Evolutionary conservation across 2,113 vertebrate species (phyloP).

Genomic region (Tichodroma muraria): DNA sequence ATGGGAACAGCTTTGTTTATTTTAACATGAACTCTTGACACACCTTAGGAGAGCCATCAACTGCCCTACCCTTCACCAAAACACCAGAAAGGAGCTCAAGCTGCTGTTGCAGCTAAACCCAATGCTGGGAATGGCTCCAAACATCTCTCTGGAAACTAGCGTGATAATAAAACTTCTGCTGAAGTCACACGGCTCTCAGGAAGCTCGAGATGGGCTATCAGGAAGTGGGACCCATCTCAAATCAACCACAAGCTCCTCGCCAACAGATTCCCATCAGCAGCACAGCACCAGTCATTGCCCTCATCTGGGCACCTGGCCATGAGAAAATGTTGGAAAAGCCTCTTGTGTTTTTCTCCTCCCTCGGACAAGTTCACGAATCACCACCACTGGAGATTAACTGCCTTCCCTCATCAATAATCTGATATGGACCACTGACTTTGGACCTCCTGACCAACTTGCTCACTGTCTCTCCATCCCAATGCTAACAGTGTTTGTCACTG

Average conservation of each 20-base stretch:
- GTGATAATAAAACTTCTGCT: neutral
- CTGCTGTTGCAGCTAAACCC: neutral
- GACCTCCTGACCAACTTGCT: neutral
- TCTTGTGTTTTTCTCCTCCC: neutral
- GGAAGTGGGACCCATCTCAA: neutral
- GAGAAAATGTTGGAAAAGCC: neutral
- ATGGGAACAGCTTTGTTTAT: neutral
- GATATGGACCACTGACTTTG: neutral
- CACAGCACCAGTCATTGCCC: neutral
- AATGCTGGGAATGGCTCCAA: neutral
- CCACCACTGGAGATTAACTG: neutral
- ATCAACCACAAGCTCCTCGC: neutral
- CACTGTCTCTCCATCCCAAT: neutral
- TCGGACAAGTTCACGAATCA: neutral
- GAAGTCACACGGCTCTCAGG: neutral
- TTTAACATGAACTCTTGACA: neutral
- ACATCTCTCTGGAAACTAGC: neutral
- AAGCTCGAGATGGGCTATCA: neutral
- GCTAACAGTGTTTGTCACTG: neutral
- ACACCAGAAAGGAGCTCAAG: neutral
- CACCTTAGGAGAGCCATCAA: neutral
- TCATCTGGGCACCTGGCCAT: neutral
- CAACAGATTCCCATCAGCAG: neutral
- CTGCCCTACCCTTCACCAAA: neutral
- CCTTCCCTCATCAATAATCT: neutral